Conservation (phyloP, 2,113 vertebrate genomes). For the Salvator merianae region DNA sequence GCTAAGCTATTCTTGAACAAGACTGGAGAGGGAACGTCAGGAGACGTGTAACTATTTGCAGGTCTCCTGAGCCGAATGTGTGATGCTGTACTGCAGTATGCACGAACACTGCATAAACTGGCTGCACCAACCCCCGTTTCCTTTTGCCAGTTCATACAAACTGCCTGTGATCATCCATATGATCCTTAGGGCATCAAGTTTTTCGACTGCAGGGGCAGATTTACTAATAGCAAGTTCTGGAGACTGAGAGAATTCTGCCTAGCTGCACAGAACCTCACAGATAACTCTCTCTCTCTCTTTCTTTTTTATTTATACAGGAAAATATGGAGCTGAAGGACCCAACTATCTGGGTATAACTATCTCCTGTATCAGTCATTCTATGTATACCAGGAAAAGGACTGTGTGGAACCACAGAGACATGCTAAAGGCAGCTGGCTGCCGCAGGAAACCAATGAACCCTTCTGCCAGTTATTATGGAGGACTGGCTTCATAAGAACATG, state of each 20-base stretch:
- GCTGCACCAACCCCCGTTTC: too few relatives aligned
- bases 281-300: not conserved
- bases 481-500: not conserved
- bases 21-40: too few relatives aligned
- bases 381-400: not conserved
- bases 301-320: not conserved
- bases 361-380: not conserved
- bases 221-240: not conserved
- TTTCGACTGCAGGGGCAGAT: too few relatives aligned
- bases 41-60: too few relatives aligned
- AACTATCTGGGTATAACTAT: slow-evolving; percentile 27
- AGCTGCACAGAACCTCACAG: not conserved
- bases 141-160: too few relatives aligned
- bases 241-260: not conserved
- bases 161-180: too few relatives aligned
- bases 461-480: not conserved
- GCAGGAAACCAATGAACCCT: not conserved
- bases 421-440: slow-evolving; percentile 22
- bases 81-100: too few relatives aligned
- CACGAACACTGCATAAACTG: too few relatives aligned
- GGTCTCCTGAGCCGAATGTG: too few relatives aligned
- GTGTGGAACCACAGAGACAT: not conserved
- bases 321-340: slow-evolving; percentile 18
- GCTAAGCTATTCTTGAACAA: too few relatives aligned
- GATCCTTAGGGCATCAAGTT: too few relatives aligned